Base-by-base conservation (phyloP, 2,888 invertebrate species). In the Macroteleia sp. region DNA sequence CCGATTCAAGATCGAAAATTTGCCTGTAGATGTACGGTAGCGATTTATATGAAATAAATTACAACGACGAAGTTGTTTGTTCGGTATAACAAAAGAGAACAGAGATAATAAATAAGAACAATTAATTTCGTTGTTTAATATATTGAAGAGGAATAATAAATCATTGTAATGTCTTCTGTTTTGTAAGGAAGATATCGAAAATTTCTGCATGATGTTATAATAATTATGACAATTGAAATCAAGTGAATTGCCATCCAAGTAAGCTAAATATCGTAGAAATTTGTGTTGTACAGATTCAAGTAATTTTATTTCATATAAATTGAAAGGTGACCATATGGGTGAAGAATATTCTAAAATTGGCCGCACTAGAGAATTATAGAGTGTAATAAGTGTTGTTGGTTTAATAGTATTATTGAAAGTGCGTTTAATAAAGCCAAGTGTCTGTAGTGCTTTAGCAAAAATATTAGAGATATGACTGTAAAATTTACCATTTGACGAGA, bases 271-370 rank as follows among this genome's bases (percentile, higher is more conserved):
- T 17, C 54, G 22, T 16, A 56, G 2, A 16, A 56, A 56, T 28
- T 39, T 56, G 16, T 14, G n/a, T 39, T 56, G 54, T 16, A 56
- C 54, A 9, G 54, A 56, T 28, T 56, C 54, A 9, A 56, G 10
- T 16, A 25, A 34, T 4, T 56, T 39, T 0, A 25, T 39, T 16
- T 56, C 39, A 25, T 1, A 5, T 20, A 6, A 6, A 10, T 5
- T 22, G 36, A 30, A 30, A 9, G 30, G 30, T 16, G 46, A 46
- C 46, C 46, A 28, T 1, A 46, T 22, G 16, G 46, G 9, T 5
- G 28, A 46, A 8, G 28, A 14, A 14, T 46, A 46, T 14, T 28
- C 16, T 1, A 46, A 8, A 22, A 22, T 44, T 1, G 44, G 44
- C n/a, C 44, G 44, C 3, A 28, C 46, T n/a, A 46, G 8, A 12